These are phyloP conservation scores for Smutsia gigantea DNA, from an alignment of 2,797 vertebrate genomes.

Conservation along the genomic window DNA sequence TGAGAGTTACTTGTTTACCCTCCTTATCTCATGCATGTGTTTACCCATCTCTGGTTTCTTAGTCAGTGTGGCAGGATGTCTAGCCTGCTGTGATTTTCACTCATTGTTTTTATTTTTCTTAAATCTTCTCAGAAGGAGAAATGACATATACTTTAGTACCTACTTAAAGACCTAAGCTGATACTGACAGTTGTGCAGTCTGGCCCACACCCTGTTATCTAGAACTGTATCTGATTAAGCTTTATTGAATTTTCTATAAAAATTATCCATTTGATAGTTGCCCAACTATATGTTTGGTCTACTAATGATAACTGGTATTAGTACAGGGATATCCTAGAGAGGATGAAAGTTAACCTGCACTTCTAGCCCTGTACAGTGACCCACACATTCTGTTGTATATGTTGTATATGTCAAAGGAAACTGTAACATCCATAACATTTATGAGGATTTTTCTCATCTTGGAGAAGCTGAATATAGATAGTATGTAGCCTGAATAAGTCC, in stretches of 20 bases:
- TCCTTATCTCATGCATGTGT: background rate
- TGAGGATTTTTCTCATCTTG: background rate
- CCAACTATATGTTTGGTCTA: background rate
- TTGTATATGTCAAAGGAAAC: background rate
- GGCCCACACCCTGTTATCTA: background rate
- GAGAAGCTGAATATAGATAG: background rate
- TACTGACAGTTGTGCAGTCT: background rate
- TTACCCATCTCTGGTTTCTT: background rate
- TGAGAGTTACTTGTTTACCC: background rate
- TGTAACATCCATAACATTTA: background rate
- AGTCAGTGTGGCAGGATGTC: background rate
- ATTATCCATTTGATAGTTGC: background rate
- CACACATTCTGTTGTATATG: background rate
- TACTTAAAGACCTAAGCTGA: background rate
- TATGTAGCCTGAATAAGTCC: background rate
- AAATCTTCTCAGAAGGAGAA: background rate
- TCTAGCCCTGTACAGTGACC: background rate
- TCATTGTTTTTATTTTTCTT: background rate
- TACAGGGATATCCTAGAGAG: background rate
- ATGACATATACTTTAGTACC: background rate
- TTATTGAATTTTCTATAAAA: background rate
- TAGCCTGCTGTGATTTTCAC: background rate
- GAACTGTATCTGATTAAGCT: background rate
- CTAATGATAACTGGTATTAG: background rate
- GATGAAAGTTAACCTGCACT: background rate